A percentile compares a stretch with the other conserved stretches of the same genome.
Evolutionary conservation across 2,797 vertebrate species (phyloP).

Genomic region (Acipenser oxyrinchus): DNA sequence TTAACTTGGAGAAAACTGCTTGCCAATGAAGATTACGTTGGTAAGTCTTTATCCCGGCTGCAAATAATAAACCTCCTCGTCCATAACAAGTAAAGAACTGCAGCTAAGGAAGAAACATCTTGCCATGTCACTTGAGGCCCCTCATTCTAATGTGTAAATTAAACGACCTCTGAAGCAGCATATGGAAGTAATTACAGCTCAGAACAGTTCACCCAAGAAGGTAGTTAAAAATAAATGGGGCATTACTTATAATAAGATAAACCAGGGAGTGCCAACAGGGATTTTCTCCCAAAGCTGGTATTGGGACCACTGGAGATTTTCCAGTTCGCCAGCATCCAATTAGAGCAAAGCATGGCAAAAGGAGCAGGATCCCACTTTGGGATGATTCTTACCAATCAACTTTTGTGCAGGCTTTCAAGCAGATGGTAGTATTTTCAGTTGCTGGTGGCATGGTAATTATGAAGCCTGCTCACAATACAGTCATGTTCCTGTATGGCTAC

Average conservation of each 20-base stretch:
- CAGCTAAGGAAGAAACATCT: neutral
- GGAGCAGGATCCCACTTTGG: slow-evolving; percentile 10
- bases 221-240: slow-evolving; percentile 31
- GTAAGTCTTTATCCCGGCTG: too few species aligned
- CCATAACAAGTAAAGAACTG: too few species aligned
- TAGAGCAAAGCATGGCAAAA: slow-evolving; percentile 11
- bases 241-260: slow-evolving; percentile 53
- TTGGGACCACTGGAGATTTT: slow-evolving; percentile 30
- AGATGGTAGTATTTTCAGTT: too few species aligned
- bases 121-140: neutral
- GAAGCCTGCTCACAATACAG: too few species aligned
- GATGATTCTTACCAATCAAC: too few species aligned
- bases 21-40: too few species aligned
- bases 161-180: slow-evolving; percentile 57
- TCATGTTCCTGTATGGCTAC: too few species aligned
- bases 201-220: slow-evolving; percentile 50
- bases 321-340: slow-evolving; percentile 25
- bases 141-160: slow-evolving; percentile 62
- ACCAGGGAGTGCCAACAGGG: neutral
- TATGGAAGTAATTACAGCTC: slow-evolving; percentile 58
- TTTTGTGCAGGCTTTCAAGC: too few species aligned
- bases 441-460: too few species aligned
- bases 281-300: slow-evolving; percentile 18
- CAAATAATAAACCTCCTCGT: too few species aligned
- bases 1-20: too few species aligned